Evolutionary conservation across 2,797 vertebrate genomes (phyloP).

Genomic region (Acanthiza pusilla): DNA sequence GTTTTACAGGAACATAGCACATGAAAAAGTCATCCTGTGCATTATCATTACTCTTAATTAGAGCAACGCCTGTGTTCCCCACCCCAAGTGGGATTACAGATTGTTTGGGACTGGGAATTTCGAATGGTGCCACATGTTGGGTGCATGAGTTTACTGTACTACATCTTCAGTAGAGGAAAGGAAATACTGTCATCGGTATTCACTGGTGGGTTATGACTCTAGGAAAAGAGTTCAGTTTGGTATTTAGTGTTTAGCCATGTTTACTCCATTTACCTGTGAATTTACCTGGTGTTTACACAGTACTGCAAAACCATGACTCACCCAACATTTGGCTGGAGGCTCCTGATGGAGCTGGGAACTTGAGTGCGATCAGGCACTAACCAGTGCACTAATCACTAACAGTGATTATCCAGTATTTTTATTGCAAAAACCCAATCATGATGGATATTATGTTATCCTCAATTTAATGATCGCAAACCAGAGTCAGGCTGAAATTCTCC

Average conservation of each 20-base stretch:
- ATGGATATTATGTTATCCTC: not conserved
- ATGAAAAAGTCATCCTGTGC: not conserved
- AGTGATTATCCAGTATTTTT: not conserved
- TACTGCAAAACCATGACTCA: not conserved
- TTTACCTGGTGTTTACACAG: not conserved
- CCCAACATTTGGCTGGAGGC: not conserved
- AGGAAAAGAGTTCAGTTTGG: not conserved
- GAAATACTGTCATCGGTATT: not conserved
- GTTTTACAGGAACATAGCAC: slow-evolving; percentile 6
- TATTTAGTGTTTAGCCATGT: not conserved
- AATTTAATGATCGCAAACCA: not conserved
- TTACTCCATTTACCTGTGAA: not conserved
- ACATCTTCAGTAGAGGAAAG: not conserved
- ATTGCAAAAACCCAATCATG: not conserved
- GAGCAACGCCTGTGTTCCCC: not conserved
- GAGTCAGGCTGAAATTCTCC: not conserved
- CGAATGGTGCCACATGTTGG: not conserved
- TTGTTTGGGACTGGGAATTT: not conserved
- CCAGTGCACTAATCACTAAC: too few species aligned
- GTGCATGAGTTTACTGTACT: not conserved
- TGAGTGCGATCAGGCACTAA: not conserved
- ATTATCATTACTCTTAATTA: not conserved
- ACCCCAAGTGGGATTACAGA: not conserved
- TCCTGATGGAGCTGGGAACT: not conserved
- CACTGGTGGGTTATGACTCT: not conserved